phyloP scores from a whole-genome alignment of 2,888 invertebrate species.

The Amaurobius ferox region DNA sequence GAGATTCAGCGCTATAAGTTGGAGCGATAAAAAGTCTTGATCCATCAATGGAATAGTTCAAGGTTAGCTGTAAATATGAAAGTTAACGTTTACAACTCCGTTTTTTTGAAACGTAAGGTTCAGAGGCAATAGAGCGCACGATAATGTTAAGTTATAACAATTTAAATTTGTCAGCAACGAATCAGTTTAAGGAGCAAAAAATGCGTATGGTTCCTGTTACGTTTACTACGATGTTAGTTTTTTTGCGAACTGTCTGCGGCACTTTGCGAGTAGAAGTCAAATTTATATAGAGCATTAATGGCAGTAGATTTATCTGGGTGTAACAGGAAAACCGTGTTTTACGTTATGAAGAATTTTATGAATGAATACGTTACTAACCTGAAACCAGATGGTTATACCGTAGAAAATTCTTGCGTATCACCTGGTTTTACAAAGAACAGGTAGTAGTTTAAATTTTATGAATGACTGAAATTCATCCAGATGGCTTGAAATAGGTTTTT shows the following conservation, averaged over 20 bases:
- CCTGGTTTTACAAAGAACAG: not conserved
- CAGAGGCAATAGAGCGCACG: conserved; percentile 27
- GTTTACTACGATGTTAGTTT: not conserved
- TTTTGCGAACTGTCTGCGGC: conserved; percentile 7
- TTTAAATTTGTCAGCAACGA: conserved; percentile 49
- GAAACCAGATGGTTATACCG: conserved; percentile 24
- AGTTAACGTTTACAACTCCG: conserved; percentile 42
- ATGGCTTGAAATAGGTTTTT: no score
- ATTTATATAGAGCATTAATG: not conserved
- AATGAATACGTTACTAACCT: conserved; percentile 20
- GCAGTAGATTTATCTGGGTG: conserved; percentile 15
- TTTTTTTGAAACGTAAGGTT: conserved; percentile 23
- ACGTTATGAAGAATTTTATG: conserved; percentile 27
- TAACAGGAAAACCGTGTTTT: conserved; percentile 56
- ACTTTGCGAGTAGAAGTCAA: not conserved
- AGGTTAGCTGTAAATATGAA: conserved; percentile 50
- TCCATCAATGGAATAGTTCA: conserved; percentile 45
- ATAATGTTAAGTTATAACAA: conserved; percentile 34
- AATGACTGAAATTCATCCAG: not conserved
- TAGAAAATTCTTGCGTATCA: not conserved
- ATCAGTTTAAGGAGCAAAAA: conserved; percentile 33
- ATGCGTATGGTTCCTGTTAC: conserved; percentile 7
- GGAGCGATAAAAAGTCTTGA: conserved; percentile 18
- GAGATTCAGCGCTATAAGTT: conserved; percentile 32
- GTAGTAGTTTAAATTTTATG: conserved; percentile 10